Evolutionary conservation across 1,140 invertebrate genomes (phyloP).

Genomic region (Linepithema humile): DNA sequence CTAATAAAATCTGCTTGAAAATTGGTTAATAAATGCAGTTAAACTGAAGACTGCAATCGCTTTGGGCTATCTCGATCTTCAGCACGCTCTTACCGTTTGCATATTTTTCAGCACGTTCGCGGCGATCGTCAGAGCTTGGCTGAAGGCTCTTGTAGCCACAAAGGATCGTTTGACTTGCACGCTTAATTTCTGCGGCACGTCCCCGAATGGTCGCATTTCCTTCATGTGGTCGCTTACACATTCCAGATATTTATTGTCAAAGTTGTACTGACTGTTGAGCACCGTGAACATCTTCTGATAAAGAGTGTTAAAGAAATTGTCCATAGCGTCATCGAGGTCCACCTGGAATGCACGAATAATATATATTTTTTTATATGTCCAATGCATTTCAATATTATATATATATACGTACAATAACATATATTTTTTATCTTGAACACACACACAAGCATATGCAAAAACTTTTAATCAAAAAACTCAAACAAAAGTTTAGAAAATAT

Average conservation of each 20-base stretch:
- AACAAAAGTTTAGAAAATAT: background rate
- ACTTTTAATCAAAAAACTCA: background rate
- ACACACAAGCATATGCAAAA: background rate
- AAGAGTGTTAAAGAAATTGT: slow-evolving; percentile 96
- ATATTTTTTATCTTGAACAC: background rate
- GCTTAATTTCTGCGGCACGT: slow-evolving; percentile 95
- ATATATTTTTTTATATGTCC: background rate
- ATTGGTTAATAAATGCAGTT: background rate
- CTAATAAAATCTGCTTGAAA: background rate
- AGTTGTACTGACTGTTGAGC: slow-evolving; percentile 95
- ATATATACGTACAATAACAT: background rate
- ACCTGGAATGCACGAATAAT: slow-evolving; percentile 82
- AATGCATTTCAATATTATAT: background rate
- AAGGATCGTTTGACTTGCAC: slow-evolving; percentile 96
- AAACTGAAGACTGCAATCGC: background rate
- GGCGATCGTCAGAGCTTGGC: slow-evolving; percentile 93
- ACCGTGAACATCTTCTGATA: slow-evolving; percentile 99
- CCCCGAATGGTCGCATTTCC: slow-evolving; percentile 96
- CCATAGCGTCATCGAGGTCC: slow-evolving; percentile 93
- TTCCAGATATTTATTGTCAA: slow-evolving; percentile 93
- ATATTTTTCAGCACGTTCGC: slow-evolving; percentile 93
- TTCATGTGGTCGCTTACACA: slow-evolving; percentile 97
- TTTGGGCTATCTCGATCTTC: background rate
- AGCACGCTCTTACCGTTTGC: slow-evolving; percentile 87
- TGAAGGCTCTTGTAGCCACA: slow-evolving; percentile 96